Percentiles rank a stretch among this genome's conserved stretches.
Evolutionary conservation across 2,113 vertebrate genomes (phyloP).

Genomic region (Mobula birostris): DNA sequence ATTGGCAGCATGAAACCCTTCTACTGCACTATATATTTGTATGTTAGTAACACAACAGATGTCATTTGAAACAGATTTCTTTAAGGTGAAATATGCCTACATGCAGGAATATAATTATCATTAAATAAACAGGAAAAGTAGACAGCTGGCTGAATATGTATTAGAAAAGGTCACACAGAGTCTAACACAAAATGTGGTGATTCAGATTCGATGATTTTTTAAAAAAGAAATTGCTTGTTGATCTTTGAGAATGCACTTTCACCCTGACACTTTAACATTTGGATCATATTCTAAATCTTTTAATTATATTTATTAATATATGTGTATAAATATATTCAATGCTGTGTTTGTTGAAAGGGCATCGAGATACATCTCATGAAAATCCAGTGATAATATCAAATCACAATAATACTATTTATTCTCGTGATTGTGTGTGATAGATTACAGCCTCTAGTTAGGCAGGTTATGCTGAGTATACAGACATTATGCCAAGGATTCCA

Average conservation of each 20-base stretch:
- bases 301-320: not conserved
- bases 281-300: not conserved
- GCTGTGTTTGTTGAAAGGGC: not conserved
- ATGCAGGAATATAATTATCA: slow-evolving; percentile 37
- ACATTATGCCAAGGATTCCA: not conserved
- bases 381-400: not conserved
- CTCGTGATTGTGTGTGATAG: not conserved
- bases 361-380: slow-evolving; percentile 9
- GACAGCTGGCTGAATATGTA: slow-evolving; percentile 36
- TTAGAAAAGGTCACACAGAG: slow-evolving; percentile 31
- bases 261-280: not conserved
- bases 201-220: slow-evolving; percentile 6
- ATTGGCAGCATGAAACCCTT: slow-evolving; percentile 32
- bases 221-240: slow-evolving; percentile 25
- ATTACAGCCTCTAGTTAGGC: not conserved
- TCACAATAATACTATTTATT: not conserved
- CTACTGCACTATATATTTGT: slow-evolving; percentile 30
- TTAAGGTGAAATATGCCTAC: slow-evolving; percentile 38
- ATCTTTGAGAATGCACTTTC: not conserved
- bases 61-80: slow-evolving; percentile 37
- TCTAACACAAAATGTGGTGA: slow-evolving; percentile 30
- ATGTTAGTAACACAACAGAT: slow-evolving; percentile 37
- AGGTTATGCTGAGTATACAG: not conserved
- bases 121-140: slow-evolving; percentile 35
- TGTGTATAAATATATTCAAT: not conserved